Evolutionary conservation across 2,113 vertebrate genomes (phyloP).

Genomic region (Athene noctua): DNA sequence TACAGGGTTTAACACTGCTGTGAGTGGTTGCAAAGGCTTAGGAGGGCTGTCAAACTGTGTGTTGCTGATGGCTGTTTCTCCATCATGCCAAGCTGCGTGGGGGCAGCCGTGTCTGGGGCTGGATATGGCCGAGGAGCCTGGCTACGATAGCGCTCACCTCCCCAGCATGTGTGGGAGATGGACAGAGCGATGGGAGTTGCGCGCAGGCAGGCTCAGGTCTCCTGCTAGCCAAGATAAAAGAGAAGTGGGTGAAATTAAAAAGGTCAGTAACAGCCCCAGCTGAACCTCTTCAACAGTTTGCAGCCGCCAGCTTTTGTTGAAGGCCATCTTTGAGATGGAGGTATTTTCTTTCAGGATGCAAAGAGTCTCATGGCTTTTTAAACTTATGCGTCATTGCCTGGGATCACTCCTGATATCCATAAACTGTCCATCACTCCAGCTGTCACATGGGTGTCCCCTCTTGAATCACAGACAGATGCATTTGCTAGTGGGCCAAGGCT

Average conservation of each 20-base stretch:
- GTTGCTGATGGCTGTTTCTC: not conserved
- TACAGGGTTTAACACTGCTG: not conserved
- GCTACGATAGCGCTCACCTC: not conserved
- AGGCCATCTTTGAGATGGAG: not conserved
- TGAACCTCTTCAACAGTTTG: not conserved
- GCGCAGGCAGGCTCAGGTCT: not conserved
- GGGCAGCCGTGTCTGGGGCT: not conserved
- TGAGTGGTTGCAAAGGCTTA: not conserved
- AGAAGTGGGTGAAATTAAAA: not conserved
- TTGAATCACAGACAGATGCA: fast-evolving
- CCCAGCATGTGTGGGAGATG: not conserved
- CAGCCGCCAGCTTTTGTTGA: not conserved
- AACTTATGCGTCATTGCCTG: not conserved
- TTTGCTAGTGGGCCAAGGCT: not conserved
- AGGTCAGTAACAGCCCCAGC: not conserved
- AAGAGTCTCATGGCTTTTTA: not conserved
- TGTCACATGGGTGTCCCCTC: not conserved
- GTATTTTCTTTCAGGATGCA: not conserved
- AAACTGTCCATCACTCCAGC: not conserved
- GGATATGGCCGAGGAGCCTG: fast-evolving
- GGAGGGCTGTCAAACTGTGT: not conserved
- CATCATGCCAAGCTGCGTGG: not conserved
- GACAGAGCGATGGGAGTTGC: not conserved
- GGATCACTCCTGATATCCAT: not conserved
- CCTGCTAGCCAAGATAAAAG: not conserved